These are phyloP conservation scores for Drosophila truncata DNA, from an alignment of 1,140 invertebrate genomes.

Conservation along the genomic window DNA sequence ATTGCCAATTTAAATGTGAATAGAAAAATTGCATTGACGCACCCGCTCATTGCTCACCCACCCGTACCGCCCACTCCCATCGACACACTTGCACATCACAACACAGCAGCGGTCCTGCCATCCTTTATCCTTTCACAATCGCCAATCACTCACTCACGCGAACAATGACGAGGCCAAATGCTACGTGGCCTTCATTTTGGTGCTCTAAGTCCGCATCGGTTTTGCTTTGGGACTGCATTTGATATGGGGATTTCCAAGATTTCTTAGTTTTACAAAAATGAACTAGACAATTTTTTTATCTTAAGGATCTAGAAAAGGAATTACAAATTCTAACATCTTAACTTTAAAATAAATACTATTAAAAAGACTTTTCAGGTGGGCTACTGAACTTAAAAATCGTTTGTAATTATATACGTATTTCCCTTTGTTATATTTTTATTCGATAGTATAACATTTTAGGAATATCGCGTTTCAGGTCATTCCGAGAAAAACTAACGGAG, in stretches of 20 bases:
- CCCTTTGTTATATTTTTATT: too few relatives aligned
- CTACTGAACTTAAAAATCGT: neutral
- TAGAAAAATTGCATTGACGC: conserved; percentile 76
- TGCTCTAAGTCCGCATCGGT: neutral
- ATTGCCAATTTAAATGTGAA: conserved; percentile 83
- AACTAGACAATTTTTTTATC: neutral
- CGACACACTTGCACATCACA: neutral
- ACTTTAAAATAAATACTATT: neutral
- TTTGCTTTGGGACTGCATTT: conserved; percentile 3
- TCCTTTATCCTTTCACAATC: conserved; percentile 71
- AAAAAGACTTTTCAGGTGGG: neutral
- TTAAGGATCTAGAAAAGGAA: neutral
- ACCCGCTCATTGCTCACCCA: conserved; percentile 20
- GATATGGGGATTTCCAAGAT: neutral
- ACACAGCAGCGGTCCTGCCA: conserved; percentile 9
- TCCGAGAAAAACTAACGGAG: too few relatives aligned
- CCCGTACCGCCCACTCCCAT: conserved; percentile 6
- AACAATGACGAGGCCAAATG: conserved; percentile 53
- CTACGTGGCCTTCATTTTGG: conserved; percentile 29
- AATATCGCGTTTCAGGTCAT: too few relatives aligned
- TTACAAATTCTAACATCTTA: neutral
- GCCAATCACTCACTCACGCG: conserved; percentile 69
- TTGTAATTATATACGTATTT: neutral
- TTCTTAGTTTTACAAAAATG: neutral
- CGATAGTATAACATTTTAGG: too few relatives aligned